Evolutionary conservation across 35 echinoderm and acorn worm species (phyloP), one percentile per base, ranked within the genome.

Genomic region (Holothuria glaberrima): DNA sequence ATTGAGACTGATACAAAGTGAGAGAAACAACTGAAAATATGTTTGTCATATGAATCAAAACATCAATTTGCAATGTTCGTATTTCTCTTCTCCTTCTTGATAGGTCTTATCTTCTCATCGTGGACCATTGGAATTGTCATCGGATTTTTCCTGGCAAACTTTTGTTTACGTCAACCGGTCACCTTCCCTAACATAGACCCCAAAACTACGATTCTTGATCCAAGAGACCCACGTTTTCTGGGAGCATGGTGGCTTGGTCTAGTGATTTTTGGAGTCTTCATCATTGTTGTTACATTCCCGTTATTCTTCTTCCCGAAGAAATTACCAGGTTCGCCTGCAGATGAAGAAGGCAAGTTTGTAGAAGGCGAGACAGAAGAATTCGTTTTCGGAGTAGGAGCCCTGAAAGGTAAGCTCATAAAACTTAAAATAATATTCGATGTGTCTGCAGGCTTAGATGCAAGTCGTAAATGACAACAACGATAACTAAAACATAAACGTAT

Each of bases 231-330:
- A 24, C 72, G 84, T 31, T 94, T 77, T 65, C 62, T 94, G 21
- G 93, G 93, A 16, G 93, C 93, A 33, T 94, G 93, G 93, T 94
- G 93, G 93, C 82, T 90, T 1, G 91, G 91, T 10, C 56, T 75
- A 22, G 16, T 92, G 35, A 87, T 87, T 12, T 86, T 44, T 68
- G 91, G 91, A 22, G 13, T 88, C 33, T 17, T 59, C 57, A 92
- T 80, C 25, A 13, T 69, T 5, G 16, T 92, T 6, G 59, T 88
- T 12, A 19, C 19, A 46, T 44, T 87, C 10, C 85, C 85, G 6
- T 34, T 87, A 22, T 69, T 87, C 35, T 87, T 87, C 36, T 87
- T 87, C 22, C 80, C 80, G 13, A 20, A 46, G 5, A 16, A 84
- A n/a, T 63, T 84, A 63, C n/a, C 24, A 21, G 50, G 50, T 2